Base-by-base conservation (phyloP, 2,888 invertebrate genomes). In the Tinea pellionella region DNA sequence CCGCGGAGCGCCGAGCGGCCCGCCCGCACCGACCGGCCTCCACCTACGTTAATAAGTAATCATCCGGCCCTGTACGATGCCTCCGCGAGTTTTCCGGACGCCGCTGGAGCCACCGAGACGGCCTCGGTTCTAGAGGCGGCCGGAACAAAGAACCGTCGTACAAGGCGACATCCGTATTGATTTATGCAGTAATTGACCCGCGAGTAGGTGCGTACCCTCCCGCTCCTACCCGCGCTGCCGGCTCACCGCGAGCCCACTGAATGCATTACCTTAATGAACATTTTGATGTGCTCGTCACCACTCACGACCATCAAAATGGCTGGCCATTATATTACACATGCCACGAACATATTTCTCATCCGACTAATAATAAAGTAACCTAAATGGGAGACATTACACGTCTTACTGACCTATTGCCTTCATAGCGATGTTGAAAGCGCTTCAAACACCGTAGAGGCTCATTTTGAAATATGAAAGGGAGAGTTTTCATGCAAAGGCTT, bases 1-100 rank as follows among this genome's bases (percentile, higher is more conserved):
- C 69, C 78, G 78, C 74, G 78, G 80, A 78, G 78, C 80, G 80
- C 75, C 65, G 65, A 74, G 78, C 77, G 81, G 75, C 85, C 84
- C 83, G 83, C 84, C 86, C 84, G 84, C 60, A 63, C 63, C 62
- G 73, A 73, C 80, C 82, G 78, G 78, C 84, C 87, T 84, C 85
- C 86, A 85, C 84, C 87, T 83, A 86, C 85, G 86, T 86, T 87
- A 87, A 87, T 87, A 87, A 87, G 87, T 86, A 87, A 86, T 87
- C 85, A 84, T 84, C 78, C 84, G 81, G 83, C 80, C 83, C 83
- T 77, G 82, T 53, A 55, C 77, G 78, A 79, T 83, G 81, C 84
- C 85, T 85, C 80, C 77, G 77, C 78, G 77, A 85, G 80, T 80
- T 80, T 84, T 82, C 85, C 84, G 85, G 82, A 74, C 78, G 72